Conservation (phyloP, 35 echinoderm and acorn worm species). For the Apostichopus californicus region DNA sequence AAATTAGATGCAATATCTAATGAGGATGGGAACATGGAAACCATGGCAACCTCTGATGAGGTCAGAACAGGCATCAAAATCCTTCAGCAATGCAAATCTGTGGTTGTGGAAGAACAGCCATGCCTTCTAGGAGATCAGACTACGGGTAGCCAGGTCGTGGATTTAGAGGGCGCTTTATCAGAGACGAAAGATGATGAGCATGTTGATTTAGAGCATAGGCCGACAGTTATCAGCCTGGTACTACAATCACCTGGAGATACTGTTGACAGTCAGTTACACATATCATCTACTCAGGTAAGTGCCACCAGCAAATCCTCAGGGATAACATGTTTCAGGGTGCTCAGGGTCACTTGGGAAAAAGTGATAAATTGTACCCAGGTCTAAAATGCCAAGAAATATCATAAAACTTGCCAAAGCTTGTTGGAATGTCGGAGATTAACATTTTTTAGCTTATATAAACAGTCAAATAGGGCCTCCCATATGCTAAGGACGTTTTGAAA, state of each 20-base stretch:
- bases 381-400: no score
- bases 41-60: conserved; percentile 1
- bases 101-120: conserved; percentile 7
- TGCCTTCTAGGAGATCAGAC: neutral
- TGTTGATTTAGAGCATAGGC: conserved; percentile 16
- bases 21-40: conserved; percentile 16
- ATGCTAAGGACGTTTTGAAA: no score
- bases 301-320: neutral
- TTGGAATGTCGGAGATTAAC: no score
- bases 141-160: neutral
- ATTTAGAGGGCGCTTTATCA: conserved; percentile 27
- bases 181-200: conserved; percentile 44
- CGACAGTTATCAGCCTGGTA: conserved; percentile 8
- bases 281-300: conserved; percentile 27
- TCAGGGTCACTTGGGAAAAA: no score
- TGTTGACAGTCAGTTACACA: conserved; percentile 17
- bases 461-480: no score
- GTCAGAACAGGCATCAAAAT: conserved; percentile 25
- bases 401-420: no score
- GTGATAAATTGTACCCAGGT: no score
- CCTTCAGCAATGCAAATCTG: neutral
- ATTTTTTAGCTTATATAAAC: no score
- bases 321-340: no score
- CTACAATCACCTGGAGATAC: conserved; percentile 17
- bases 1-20: conserved; percentile 7